Conservation (phyloP, 64 coral and sea anemone genomes). For the Porites australiensis region DNA sequence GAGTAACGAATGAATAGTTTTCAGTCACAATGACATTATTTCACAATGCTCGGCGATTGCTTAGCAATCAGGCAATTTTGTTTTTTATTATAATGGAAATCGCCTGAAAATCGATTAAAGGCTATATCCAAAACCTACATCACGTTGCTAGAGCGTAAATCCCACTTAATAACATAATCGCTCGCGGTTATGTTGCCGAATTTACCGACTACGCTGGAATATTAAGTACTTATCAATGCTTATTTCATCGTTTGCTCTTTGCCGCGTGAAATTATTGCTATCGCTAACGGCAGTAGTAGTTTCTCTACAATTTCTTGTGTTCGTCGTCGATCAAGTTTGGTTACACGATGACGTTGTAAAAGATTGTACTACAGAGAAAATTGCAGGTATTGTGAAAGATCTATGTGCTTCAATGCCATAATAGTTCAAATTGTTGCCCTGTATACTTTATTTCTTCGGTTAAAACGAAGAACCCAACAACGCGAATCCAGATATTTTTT, state of each 20-base stretch:
- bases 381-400: background rate
- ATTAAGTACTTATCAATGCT: background rate
- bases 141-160: background rate
- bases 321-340: conserved; percentile 8
- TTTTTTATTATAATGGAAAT: conserved; percentile 1
- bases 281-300: conserved; percentile 1
- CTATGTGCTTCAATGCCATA: background rate
- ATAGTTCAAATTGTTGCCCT: too few relatives aligned
- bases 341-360: background rate
- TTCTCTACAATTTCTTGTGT: background rate
- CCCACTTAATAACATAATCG: background rate
- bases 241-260: background rate
- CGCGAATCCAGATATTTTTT: too few relatives aligned
- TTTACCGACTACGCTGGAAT: too few relatives aligned
- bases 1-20: too few relatives aligned
- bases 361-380: conserved; percentile 8
- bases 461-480: too few relatives aligned
- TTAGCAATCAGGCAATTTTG: background rate
- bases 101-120: background rate
- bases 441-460: too few relatives aligned
- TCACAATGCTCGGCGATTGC: background rate
- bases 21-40: background rate
- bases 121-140: too few relatives aligned
- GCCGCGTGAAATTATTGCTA: background rate
- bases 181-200: background rate